A percentile compares a stretch with the other conserved stretches of the same genome.
These are phyloP conservation scores for Hipparchia semele DNA, from an alignment of 2,888 invertebrate genomes.

Conservation along the genomic window DNA sequence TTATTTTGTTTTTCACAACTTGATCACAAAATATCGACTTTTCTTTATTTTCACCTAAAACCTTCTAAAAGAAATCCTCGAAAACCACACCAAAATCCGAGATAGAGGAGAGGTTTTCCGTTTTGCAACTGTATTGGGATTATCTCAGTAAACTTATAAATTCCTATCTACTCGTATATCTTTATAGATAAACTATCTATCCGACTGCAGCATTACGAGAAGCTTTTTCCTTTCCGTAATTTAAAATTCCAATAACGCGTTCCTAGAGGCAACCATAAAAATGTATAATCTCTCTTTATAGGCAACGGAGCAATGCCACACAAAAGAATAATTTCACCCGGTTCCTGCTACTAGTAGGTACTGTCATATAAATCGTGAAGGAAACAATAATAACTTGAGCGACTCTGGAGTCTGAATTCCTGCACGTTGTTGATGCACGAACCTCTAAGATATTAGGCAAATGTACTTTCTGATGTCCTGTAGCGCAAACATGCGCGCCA, in stretches of 20 bases:
- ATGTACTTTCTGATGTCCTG: neutral
- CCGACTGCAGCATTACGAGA: neutral
- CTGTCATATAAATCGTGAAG: slow-evolving; percentile 35
- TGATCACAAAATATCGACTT: no score
- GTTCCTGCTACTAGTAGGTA: slow-evolving; percentile 26
- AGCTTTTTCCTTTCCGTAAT: slow-evolving; percentile 16
- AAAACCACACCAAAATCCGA: no score
- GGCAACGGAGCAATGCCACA: slow-evolving; percentile 15
- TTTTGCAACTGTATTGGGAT: no score
- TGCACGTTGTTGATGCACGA: slow-evolving; percentile 32
- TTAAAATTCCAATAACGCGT: slow-evolving; percentile 21
- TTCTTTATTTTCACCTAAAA: no score
- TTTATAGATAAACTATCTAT: neutral
- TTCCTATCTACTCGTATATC: no score
- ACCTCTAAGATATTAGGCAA: slow-evolving; percentile 16
- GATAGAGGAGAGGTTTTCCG: no score
- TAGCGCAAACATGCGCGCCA: no score
- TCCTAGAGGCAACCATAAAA: slow-evolving; percentile 25
- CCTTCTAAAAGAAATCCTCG: no score
- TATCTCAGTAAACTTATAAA: neutral
- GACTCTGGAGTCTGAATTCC: slow-evolving; percentile 38
- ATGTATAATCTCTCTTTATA: slow-evolving; percentile 23
- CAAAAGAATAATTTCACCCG: slow-evolving; percentile 32
- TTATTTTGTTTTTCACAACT: no score
- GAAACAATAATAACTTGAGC: slow-evolving; percentile 42